Base-by-base conservation (phyloP, 2,797 vertebrate species). In the Spinus olivaceus region DNA sequence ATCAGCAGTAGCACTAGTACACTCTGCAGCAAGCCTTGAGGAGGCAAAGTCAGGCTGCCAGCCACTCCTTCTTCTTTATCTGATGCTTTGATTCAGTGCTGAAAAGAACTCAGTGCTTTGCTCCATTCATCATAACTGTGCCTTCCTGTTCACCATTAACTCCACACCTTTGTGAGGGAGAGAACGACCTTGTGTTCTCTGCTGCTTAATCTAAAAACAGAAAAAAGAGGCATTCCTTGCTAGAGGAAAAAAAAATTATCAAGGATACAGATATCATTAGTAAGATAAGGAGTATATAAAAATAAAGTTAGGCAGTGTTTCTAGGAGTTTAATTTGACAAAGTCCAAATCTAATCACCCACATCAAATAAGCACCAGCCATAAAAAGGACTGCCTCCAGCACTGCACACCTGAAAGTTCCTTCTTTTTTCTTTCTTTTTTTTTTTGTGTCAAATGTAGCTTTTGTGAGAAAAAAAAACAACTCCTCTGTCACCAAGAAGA, bases 41-140 rank as follows among this genome's bases (percentile, higher is more conserved):
- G 88, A 92, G 92, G 47, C 51, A 30, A 71, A 86, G 17, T 39
- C 41, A 47, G n/a, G 23, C 83, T 87, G 83, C 51, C 86, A 77
- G 51, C 53, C 81, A 61, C 92, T 92, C 92, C 95, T 93, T 86
- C 80, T 88, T 64, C 94, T 93, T 95, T 77, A 84, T 87, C 88
- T 92, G 86, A 50, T 92, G 83, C 46, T 94, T 96, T 95, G 70
- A 79, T 92, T 96, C 86, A 73, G 25, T 1, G 0, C 77, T 89
- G 42, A 85, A 80, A 89, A 95, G 67, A 89, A 11, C 41, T 81
- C 78, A 8, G 60, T 54, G 53, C 59, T 91, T 86, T 82, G 30
- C 78, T 81, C 74, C 74, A 57, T 92, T 82, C 74, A 32, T 87
- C 41, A 1, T 39, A 60, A 77, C 67, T 70, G 27, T 70, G 53